Conservation (phyloP, 2,797 vertebrate species). For the Darevskia nairensis region DNA sequence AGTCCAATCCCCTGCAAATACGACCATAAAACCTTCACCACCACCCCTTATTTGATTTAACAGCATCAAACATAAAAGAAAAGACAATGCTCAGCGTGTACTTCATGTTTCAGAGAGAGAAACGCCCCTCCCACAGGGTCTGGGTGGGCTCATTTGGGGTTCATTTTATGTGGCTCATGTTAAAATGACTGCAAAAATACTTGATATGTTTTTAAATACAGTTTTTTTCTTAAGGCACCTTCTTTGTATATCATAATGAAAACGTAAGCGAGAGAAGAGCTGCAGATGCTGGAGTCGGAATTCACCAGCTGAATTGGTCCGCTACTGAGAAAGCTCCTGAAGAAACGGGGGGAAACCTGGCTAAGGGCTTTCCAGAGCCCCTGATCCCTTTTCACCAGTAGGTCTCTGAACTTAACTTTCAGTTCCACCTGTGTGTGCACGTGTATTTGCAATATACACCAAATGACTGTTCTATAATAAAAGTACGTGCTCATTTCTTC, state of each 20-base stretch:
- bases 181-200: not conserved
- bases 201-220: not conserved
- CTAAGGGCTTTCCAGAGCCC: constrained; percentile 72
- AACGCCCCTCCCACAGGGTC: no score
- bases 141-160: no score
- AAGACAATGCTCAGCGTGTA: no score
- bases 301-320: constrained; percentile 76
- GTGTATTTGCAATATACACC: not conserved
- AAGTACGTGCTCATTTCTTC: not conserved
- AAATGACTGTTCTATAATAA: no score
- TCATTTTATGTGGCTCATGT: not conserved
- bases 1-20: no score
- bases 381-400: constrained; percentile 92
- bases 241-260: constrained; percentile 83
- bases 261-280: constrained; percentile 66
- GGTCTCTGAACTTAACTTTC: constrained; percentile 65
- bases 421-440: rapidly evolving
- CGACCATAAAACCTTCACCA: no score
- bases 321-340: constrained; percentile 75
- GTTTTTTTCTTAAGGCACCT: constrained; percentile 78
- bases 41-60: no score
- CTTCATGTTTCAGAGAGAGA: no score
- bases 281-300: constrained; percentile 76
- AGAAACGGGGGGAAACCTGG: constrained; percentile 70
- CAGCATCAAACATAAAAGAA: no score